Percentiles rank a stretch among this genome's conserved stretches.
Conservation (phyloP, 1,140 invertebrate genomes). For the Atta texana region DNA sequence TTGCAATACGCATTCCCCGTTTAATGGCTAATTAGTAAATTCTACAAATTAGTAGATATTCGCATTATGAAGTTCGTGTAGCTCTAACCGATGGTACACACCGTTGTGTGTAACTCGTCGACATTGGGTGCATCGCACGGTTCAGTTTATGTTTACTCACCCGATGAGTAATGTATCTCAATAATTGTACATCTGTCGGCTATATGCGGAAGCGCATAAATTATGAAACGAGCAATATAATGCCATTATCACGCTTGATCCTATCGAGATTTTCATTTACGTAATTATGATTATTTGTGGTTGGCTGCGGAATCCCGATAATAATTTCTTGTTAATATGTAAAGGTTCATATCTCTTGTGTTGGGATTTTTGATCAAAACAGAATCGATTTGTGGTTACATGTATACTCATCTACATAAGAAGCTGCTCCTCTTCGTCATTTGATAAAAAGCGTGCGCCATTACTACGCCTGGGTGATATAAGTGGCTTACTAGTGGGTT, state of each 20-base stretch:
- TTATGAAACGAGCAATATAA: constrained; percentile 64
- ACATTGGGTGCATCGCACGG: constrained; percentile 42
- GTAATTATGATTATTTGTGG: constrained; percentile 57
- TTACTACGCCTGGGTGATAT: constrained; percentile 72
- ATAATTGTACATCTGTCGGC: constrained; percentile 58
- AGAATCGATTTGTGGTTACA: background rate
- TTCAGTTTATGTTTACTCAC: constrained; percentile 60
- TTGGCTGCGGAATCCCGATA: constrained; percentile 20
- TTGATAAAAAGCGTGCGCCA: constrained; percentile 69
- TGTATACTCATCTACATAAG: constrained; percentile 9
- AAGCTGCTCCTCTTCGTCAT: constrained; percentile 61
- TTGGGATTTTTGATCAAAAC: constrained; percentile 43
- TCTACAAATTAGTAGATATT: constrained; percentile 56
- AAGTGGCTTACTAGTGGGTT: constrained; percentile 60
- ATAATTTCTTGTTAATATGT: constrained; percentile 49
- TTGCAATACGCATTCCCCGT: constrained; percentile 42
- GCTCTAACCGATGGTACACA: constrained; percentile 40
- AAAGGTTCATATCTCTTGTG: constrained; percentile 7
- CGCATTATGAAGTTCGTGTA: constrained; percentile 52
- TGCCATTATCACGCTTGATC: constrained; percentile 57
- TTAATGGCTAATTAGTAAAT: constrained; percentile 60
- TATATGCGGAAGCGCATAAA: constrained; percentile 61
- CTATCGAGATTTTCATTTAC: constrained; percentile 64
- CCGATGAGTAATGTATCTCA: constrained; percentile 64
- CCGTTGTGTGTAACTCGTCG: constrained; percentile 42